phyloP scores from a whole-genome alignment of 2,888 invertebrate species.

The Dinocampus coccinellae region DNA sequence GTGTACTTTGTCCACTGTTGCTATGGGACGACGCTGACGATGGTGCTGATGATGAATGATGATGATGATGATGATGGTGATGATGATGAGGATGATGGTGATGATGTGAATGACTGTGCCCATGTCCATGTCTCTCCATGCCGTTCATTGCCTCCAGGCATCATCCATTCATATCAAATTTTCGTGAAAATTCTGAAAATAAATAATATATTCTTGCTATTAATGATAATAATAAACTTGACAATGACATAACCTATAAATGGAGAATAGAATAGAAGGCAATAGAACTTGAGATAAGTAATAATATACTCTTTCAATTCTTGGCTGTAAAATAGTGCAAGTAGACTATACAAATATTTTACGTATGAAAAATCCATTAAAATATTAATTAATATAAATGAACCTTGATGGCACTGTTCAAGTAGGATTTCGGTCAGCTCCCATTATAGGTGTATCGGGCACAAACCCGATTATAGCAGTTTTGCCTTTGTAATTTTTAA shows the following conservation, averaged over 20 bases:
- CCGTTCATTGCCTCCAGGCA: slow-evolving; percentile 69
- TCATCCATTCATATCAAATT: slow-evolving; percentile 62
- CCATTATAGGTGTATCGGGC: slow-evolving; percentile 38
- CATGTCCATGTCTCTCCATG: slow-evolving; percentile 69
- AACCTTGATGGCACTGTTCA: slow-evolving; percentile 37
- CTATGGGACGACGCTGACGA: slow-evolving; percentile 30
- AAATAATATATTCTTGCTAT: neutral
- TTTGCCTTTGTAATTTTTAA: slow-evolving; percentile 22
- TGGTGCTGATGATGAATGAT: slow-evolving; percentile 57
- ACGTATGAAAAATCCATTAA: slow-evolving; percentile 20
- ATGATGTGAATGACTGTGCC: slow-evolving; percentile 62
- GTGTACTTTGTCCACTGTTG: slow-evolving; percentile 50
- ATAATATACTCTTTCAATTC: neutral
- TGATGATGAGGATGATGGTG: slow-evolving; percentile 52
- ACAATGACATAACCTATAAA: slow-evolving; percentile 27
- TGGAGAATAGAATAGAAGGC: neutral
- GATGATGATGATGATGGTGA: slow-evolving; percentile 59
- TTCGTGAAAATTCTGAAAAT: neutral
- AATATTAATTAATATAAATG: slow-evolving; percentile 30
- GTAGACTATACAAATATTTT: neutral
- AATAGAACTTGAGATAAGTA: neutral
- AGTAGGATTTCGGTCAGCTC: slow-evolving; percentile 41
- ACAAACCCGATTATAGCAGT: slow-evolving; percentile 7
- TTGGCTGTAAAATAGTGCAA: neutral
- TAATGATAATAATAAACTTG: neutral